phyloP scores from a whole-genome alignment of 2,797 vertebrate genomes.

The Cossypha caffra region DNA sequence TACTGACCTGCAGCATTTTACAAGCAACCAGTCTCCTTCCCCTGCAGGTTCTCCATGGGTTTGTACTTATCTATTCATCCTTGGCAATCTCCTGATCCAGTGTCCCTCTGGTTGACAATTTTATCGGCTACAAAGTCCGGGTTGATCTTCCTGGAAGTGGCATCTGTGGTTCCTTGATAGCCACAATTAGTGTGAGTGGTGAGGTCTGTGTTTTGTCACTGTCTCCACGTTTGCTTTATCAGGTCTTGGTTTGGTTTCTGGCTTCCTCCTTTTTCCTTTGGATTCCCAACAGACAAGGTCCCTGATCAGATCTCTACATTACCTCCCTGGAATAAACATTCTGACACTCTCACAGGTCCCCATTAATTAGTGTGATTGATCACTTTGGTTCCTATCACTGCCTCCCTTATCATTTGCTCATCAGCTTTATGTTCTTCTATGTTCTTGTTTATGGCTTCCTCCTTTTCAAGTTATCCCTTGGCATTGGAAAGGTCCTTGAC shows the following conservation, averaged over 20 bases:
- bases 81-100: not conserved
- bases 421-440: not conserved
- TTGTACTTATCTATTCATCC: not conserved
- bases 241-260: not conserved
- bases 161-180: not conserved
- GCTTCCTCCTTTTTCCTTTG: not conserved
- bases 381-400: not conserved
- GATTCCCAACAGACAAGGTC: not conserved
- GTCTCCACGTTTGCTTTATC: not conserved
- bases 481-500: not conserved
- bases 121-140: not conserved
- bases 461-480: not conserved
- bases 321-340: not conserved
- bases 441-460: not conserved
- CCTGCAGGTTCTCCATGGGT: fast-evolving
- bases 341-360: not conserved
- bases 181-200: not conserved
- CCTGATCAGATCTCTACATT: not conserved
- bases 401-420: not conserved
- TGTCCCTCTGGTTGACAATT: not conserved
- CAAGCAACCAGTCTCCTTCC: not conserved
- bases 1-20: not conserved
- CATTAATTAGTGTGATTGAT: not conserved
- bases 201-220: not conserved
- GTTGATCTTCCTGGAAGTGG: not conserved